Evolutionary conservation across 2,888 invertebrate genomes (phyloP), one percentile per base, ranked within the genome.

Genomic region (Aphodius granarius): DNA sequence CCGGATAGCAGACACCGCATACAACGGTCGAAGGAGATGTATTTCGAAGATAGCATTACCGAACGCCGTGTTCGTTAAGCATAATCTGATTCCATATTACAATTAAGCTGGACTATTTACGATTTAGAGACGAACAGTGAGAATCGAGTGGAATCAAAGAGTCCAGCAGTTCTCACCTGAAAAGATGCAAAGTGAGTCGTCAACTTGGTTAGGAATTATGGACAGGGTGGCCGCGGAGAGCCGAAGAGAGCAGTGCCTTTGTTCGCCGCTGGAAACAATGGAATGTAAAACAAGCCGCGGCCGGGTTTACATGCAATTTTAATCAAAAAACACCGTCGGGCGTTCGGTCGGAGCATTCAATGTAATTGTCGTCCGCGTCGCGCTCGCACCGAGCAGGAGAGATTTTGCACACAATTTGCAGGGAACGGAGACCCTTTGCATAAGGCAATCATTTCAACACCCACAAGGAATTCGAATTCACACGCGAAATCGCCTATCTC

Each of bases 271-370:
- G 85, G 83, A 84, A 85, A 87, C 86, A 87, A 87, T 87, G 85
- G 87, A 86, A 87, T 87, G 87, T 87, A 86, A 87, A 87, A 86
- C 86, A 87, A 86, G 86, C 85, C 81, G 83, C 83, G 81, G 83
- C 84, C 84, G 81, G 83, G 85, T 86, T 87, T 87, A 87, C 87
- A 87, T 87, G 86, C 86, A 87, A 86, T 86, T 87, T 86, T 87
- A 87, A 87, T 86, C 86, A 87, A 86, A 86, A 83, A 82, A 78
- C 22, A 19, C 16, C 75, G 72, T 72, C 68, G 75, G 68, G 77
- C 79, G 77, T 77, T 84, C 85, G 85, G 83, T 84, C 85, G 85
- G 85, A 43, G 43, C 43, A 43, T 43, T 43, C 86, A 86, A 85
- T 86, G 84, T 86, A 86, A 86, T 86, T 86, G 86, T 82, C 84